Evolutionary conservation across 2,113 vertebrate genomes (phyloP), one percentile per base, ranked within the genome.

Genomic region (Crocuta crocuta): DNA sequence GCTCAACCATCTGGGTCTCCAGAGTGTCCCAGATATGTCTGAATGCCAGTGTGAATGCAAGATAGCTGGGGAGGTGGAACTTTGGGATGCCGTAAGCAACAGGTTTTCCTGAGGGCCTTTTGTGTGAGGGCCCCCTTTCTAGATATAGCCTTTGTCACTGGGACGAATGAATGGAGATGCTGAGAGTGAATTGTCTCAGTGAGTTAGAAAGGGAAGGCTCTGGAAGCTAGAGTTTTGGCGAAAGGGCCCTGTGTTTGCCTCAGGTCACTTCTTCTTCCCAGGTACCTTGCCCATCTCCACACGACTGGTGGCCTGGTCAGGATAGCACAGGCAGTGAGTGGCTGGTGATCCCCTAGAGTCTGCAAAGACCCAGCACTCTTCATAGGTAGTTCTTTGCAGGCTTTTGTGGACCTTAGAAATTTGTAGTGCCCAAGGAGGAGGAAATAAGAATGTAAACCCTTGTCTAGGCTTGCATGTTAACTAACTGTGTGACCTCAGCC

Each of bases 51-150:
- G 15, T 17, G 45, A 50, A 45, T 33, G 4, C 28, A 5, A 48
- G 28, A 33, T 21, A 16, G 31, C 21, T 33, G 8, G 2, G 1
- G 19, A 21, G 1, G 33, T 4, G 5, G 13, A 26, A 17, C 10
- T 13, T 11, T 2, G 21, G 0, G 4, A 24, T 3, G 13, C 21
- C 24, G 5, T 3, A 4, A 28, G 43, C 6, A 1, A 4, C 4
- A 50, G 48, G 3, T 33, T 55, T 92, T 73, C 26, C 58, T 1
- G 1, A 50, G 31, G 4, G 3, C 21, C 84, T 19, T 45, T 48
- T 76, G 28, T 8, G 10, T 28, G 17, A 3, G 33, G 10, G 15
- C 6, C 23, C 16, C 35, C 39, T 3, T 33, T n/a, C 23, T 8
- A 33, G 33, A 1, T 9, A 3, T 16, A n/a, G 3, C 6, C 3